These are phyloP conservation scores for Odobenus rosmarus DNA, from an alignment of 2,113 vertebrate species.

Conservation along the genomic window DNA sequence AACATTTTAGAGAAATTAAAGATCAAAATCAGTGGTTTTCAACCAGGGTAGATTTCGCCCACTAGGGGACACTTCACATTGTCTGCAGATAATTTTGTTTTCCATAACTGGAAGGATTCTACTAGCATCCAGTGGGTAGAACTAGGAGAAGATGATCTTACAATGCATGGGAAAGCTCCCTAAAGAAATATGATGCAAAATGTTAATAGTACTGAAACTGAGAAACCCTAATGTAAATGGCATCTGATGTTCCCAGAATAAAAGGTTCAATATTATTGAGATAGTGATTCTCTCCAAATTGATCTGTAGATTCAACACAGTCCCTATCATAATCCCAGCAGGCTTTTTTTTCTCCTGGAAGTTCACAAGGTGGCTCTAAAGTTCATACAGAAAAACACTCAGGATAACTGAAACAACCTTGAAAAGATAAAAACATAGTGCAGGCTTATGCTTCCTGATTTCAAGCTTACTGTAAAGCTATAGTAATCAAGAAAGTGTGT, in stretches of 20 bases:
- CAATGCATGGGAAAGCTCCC: background rate
- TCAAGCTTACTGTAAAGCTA: background rate
- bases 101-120: background rate
- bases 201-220: background rate
- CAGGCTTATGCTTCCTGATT: background rate
- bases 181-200: background rate
- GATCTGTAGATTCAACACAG: background rate
- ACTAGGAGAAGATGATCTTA: background rate
- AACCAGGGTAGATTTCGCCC: background rate
- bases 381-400: background rate
- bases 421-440: background rate
- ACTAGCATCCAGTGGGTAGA: background rate
- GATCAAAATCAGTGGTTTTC: background rate
- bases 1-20: background rate
- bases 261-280: background rate
- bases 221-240: background rate
- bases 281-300: background rate
- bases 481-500: background rate
- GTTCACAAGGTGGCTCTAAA: background rate
- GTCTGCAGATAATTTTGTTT: background rate
- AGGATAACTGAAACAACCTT: background rate
- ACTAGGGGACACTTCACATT: background rate
- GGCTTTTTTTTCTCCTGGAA: background rate
- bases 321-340: background rate
- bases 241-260: background rate